Evolutionary conservation across 1,140 invertebrate species (phyloP).

Genomic region (Parapsyche elsis): DNA sequence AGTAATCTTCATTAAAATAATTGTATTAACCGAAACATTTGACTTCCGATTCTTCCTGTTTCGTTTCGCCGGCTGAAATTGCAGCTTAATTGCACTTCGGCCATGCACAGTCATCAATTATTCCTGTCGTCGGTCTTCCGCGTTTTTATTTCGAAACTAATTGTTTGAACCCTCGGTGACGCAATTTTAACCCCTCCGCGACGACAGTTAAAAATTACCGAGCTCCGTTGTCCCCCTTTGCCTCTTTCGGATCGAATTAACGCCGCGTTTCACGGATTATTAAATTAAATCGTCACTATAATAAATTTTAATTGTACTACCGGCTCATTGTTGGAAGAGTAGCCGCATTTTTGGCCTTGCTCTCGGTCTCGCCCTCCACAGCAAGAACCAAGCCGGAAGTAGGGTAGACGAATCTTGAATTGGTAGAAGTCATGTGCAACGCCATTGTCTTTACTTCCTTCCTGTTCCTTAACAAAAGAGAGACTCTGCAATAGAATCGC

Average conservation of each 20-base stretch:
- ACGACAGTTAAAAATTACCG: constrained; percentile 20
- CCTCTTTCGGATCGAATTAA: neutral
- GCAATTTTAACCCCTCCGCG: constrained; percentile 21
- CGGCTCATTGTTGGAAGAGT: constrained; percentile 19
- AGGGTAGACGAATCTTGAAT: constrained; percentile 34
- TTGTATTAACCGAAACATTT: no score
- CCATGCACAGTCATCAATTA: constrained; percentile 10
- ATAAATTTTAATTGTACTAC: constrained; percentile 43
- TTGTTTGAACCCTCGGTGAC: constrained; percentile 4
- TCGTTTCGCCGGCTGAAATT: no score
- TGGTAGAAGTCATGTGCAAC: constrained; percentile 39
- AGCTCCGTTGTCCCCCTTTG: neutral
- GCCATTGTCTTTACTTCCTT: constrained; percentile 38
- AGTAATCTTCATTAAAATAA: no score
- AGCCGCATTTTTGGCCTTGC: neutral
- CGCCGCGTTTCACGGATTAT: constrained; percentile 44
- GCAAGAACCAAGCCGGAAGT: constrained; percentile 15
- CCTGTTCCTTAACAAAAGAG: constrained; percentile 18
- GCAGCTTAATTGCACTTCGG: neutral
- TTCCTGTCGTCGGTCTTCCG: constrained; percentile 1
- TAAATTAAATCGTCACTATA: constrained; percentile 41
- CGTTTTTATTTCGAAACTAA: constrained; percentile 28
- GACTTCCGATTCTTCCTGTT: no score
- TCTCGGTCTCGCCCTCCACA: neutral
- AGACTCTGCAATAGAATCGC: neutral